Conservation (phyloP, 23 tunicate species). For the Trididemnum clinides region DNA sequence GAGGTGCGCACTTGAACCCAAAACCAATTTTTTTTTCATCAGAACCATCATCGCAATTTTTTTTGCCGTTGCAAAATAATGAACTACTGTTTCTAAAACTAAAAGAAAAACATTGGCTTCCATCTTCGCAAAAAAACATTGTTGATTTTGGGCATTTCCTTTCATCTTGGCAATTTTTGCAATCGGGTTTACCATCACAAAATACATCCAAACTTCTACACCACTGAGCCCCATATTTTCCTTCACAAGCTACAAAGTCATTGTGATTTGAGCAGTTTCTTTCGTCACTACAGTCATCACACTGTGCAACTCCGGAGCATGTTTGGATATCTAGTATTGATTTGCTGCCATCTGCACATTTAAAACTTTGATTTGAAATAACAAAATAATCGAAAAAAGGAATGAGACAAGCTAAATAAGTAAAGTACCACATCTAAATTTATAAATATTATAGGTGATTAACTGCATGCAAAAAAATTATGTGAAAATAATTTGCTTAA, state of each 20-base stretch:
- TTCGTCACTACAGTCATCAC: constrained; percentile 32
- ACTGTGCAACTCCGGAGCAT: background rate
- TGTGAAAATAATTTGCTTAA: no score
- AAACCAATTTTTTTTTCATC: constrained; percentile 24
- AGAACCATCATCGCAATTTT: constrained; percentile 24
- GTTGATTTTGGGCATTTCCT: background rate
- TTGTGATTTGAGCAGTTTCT: background rate
- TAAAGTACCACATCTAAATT: no score
- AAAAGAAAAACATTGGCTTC: background rate
- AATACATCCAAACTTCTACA: background rate
- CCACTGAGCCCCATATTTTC: background rate
- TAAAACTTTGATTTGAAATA: background rate
- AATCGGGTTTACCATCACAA: constrained; percentile 8
- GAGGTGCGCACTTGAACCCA: constrained; percentile 28
- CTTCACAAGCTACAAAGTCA: background rate
- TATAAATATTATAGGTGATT: no score
- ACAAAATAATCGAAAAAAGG: no score
- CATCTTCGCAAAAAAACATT: constrained; percentile 11
- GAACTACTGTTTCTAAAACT: background rate
- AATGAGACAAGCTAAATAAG: no score
- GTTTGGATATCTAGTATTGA: background rate
- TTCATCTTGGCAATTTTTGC: constrained; percentile 33
- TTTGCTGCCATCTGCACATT: background rate
- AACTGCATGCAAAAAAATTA: no score
- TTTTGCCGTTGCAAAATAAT: constrained; percentile 23